A percentile compares a stretch with the other conserved stretches of the same genome.
These are phyloP conservation scores for Cnemophilus loriae DNA, from an alignment of 2,113 vertebrate genomes.

Conservation along the genomic window DNA sequence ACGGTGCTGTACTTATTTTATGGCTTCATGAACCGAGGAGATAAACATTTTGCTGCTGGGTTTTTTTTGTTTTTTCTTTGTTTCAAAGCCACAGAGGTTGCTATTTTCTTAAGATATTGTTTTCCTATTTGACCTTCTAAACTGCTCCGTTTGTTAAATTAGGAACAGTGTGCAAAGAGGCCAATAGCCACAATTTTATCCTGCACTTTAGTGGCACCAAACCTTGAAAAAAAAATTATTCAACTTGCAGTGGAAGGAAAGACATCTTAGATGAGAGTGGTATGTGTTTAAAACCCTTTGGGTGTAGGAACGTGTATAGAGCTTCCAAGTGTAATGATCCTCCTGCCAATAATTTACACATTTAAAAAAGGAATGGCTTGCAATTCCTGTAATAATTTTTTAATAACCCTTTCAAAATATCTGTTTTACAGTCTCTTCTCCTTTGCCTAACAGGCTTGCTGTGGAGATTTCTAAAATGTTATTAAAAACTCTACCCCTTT, in stretches of 20 bases:
- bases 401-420: not conserved
- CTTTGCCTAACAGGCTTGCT: not conserved
- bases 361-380: not conserved
- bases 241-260: not conserved
- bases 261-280: not conserved
- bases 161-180: conserved; percentile 30
- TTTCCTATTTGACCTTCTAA: conserved; percentile 43
- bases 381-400: not conserved
- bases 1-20: conserved; percentile 48
- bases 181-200: not conserved
- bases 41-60: conserved; percentile 45
- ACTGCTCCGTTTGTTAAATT: conserved; percentile 19
- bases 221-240: not conserved
- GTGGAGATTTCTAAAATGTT: not conserved
- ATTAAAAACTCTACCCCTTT: fast-evolving
- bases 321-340: not conserved
- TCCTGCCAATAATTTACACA: not conserved
- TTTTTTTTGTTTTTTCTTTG: not conserved
- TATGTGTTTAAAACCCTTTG: not conserved
- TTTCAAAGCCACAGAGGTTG: conserved; percentile 34
- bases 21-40: conserved; percentile 56
- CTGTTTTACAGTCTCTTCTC: not conserved
- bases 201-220: not conserved
- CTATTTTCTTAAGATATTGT: conserved; percentile 50
- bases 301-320: not conserved